Conservation (phyloP, 2,113 vertebrate species). For the Colinus virginianus region DNA sequence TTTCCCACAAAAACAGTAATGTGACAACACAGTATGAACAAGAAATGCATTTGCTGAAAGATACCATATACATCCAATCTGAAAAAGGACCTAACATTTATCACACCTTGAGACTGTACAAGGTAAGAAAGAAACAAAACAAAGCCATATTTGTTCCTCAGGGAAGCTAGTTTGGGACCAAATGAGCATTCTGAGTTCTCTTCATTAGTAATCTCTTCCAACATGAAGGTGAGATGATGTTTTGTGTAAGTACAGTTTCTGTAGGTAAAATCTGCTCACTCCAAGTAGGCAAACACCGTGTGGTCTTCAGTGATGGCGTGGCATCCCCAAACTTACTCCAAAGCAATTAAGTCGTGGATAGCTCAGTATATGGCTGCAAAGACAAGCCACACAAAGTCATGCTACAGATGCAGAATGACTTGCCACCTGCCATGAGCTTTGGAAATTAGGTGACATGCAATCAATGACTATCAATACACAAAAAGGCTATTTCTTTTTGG, state of each 20-base stretch:
- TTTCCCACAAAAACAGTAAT: neutral
- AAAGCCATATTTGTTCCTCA: rapidly evolving
- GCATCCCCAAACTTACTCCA: neutral
- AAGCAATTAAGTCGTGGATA: neutral
- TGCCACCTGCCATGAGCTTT: neutral
- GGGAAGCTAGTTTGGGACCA: neutral
- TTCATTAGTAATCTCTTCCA: neutral
- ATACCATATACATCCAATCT: neutral
- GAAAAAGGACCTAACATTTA: neutral
- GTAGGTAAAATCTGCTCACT: neutral
- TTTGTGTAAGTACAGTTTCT: neutral
- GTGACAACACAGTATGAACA: neutral
- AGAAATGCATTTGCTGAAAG: neutral
- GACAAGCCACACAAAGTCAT: neutral
- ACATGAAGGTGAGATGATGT: neutral
- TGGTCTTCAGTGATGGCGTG: neutral
- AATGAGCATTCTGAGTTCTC: neutral
- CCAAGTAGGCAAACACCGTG: neutral
- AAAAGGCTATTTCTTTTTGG: neutral
- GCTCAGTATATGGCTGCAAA: neutral
- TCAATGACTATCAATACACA: neutral
- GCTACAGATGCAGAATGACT: neutral
- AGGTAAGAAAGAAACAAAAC: neutral
- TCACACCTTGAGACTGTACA: neutral
- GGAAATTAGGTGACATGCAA: neutral